Conservation (phyloP, 2,113 vertebrate genomes). For the Actenoides hombroni region DNA sequence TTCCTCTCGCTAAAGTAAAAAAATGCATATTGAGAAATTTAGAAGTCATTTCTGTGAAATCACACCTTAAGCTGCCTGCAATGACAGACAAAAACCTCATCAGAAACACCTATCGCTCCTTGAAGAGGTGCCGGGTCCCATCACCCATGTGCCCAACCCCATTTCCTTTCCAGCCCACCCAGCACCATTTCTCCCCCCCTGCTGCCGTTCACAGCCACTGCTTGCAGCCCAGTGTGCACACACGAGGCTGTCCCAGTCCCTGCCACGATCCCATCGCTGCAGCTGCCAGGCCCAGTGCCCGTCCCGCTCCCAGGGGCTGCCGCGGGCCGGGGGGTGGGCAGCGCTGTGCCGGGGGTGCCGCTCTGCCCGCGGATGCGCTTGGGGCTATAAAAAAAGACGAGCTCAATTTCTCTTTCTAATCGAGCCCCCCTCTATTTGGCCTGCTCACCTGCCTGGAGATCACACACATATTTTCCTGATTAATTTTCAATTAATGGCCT, state of each 20-base stretch:
- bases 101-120: slow-evolving; percentile 39
- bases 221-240: background rate
- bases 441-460: slow-evolving; percentile 43
- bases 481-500: slow-evolving; percentile 71
- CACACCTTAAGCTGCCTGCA: background rate
- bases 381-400: background rate
- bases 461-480: slow-evolving; percentile 28
- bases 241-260: background rate
- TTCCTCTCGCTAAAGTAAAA: background rate
- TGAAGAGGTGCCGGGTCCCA: background rate
- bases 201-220: background rate
- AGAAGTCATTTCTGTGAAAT: background rate
- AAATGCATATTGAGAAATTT: background rate
- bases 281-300: background rate
- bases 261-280: fast-evolving
- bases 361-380: slow-evolving; percentile 20
- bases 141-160: fast-evolving
- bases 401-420: slow-evolving; percentile 65
- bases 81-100: slow-evolving; percentile 36
- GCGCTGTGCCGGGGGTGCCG: slow-evolving; percentile 8
- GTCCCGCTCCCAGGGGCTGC: background rate
- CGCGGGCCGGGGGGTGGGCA: background rate
- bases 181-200: background rate
- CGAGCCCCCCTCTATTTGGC: slow-evolving; percentile 57
- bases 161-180: background rate